Percentiles rank a stretch among this genome's conserved stretches.
phyloP scores from a whole-genome alignment of 2,113 vertebrate species.

The Irena cyanogastra region DNA sequence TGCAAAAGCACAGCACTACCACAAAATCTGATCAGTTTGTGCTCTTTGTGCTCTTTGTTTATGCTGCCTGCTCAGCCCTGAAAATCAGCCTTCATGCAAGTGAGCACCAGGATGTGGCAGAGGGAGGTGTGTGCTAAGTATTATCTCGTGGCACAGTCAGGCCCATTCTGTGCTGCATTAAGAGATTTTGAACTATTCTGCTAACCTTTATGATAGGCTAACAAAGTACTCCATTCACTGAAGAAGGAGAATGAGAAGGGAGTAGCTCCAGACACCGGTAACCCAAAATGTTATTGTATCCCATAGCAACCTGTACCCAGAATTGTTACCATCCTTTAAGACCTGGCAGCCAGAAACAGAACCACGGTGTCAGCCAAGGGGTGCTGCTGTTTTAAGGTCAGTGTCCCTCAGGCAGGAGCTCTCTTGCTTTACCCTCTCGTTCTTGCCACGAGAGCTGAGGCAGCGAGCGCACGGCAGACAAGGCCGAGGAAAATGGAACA shows the following conservation, averaged over 20 bases:
- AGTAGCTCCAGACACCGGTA: neutral
- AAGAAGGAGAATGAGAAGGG: neutral
- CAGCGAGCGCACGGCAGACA: accelerated
- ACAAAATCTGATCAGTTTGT: neutral
- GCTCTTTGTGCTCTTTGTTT: neutral
- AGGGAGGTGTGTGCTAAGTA: neutral
- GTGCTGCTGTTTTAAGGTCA: neutral
- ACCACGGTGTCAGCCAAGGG: accelerated
- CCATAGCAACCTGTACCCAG: neutral
- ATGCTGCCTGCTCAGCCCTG: neutral
- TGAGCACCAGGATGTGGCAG: neutral
- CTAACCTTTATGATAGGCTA: neutral
- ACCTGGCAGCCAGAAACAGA: neutral
- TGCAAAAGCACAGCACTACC: neutral
- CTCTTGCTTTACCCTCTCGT: neutral
- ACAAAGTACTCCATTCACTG: neutral
- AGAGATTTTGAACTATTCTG: neutral
- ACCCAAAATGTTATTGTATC: neutral
- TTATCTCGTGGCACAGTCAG: neutral
- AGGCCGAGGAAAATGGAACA: accelerated
- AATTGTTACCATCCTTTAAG: neutral
- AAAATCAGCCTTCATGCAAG: neutral
- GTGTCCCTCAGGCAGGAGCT: neutral
- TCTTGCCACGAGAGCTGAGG: neutral
- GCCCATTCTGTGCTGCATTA: accelerated